Percentiles rank a stretch among this genome's conserved stretches.
Evolutionary conservation across 2,888 invertebrate genomes (phyloP).

Genomic region (Uropetala carovei): DNA sequence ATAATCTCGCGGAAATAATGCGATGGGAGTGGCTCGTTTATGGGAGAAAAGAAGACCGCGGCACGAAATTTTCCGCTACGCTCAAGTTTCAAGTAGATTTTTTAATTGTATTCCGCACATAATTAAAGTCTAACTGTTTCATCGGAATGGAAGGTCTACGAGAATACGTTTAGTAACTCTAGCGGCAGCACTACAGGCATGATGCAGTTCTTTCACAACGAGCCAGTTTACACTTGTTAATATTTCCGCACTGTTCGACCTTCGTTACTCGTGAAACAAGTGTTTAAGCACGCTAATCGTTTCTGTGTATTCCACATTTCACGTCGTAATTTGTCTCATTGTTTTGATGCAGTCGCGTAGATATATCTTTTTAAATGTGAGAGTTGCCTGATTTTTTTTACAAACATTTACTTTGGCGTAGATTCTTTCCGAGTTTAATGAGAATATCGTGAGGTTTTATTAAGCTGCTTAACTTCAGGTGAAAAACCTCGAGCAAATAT

Average conservation of each 20-base stretch:
- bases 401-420: too few species aligned
- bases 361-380: too few species aligned
- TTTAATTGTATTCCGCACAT: not conserved
- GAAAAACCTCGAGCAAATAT: too few species aligned
- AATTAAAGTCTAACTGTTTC: constrained; percentile 3
- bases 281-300: not conserved
- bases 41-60: not conserved
- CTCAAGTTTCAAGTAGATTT: not conserved
- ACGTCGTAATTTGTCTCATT: too few species aligned
- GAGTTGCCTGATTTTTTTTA: too few species aligned
- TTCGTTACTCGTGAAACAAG: not conserved
- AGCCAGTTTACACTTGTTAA: constrained; percentile 1
- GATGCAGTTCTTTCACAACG: constrained; percentile 7
- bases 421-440: too few species aligned
- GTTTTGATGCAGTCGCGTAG: too few species aligned
- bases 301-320: not conserved
- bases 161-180: not conserved
- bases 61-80: constrained; percentile 17
- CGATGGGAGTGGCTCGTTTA: not conserved
- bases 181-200: not conserved
- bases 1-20: not conserved
- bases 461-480: too few species aligned
- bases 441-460: too few species aligned
- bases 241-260: constrained; percentile 7
- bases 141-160: not conserved